These are phyloP conservation scores for Zoanthus sansibaricus DNA, from an alignment of 92 coral and sea anemone genomes.

Conservation along the genomic window DNA sequence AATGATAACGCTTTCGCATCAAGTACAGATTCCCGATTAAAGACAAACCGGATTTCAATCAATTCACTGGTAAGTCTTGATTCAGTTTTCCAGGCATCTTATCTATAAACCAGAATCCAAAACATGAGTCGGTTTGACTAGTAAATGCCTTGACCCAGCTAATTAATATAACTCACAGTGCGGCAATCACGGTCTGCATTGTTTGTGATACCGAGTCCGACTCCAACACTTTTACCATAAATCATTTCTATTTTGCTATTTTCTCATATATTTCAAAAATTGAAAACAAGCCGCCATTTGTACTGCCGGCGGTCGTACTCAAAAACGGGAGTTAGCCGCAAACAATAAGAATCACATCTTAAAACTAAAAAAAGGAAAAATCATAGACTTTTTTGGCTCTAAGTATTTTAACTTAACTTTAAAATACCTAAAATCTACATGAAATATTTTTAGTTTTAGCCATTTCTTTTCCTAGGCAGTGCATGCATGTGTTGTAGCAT, in stretches of 20 bases:
- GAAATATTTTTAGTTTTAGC: neutral
- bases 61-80: neutral
- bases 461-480: neutral
- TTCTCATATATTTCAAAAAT: too few relatives aligned
- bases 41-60: neutral
- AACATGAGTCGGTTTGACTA: too few relatives aligned
- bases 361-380: too few relatives aligned
- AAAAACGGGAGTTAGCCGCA: neutral
- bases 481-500: neutral
- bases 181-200: neutral
- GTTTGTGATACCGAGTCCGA: neutral
- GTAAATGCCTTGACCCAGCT: too few relatives aligned
- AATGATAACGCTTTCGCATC: too few relatives aligned
- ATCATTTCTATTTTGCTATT: neutral
- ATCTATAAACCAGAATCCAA: too few relatives aligned
- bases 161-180: neutral
- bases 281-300: neutral
- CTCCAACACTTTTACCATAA: neutral
- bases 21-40: neutral
- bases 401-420: neutral
- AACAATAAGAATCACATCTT: neutral
- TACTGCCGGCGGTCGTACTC: too few relatives aligned
- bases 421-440: neutral
- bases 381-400: too few relatives aligned
- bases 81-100: neutral